A percentile compares a stretch with the other conserved stretches of the same genome.
phyloP scores from a whole-genome alignment of 2,113 vertebrate genomes.

The Callocephalon fimbriatum region DNA sequence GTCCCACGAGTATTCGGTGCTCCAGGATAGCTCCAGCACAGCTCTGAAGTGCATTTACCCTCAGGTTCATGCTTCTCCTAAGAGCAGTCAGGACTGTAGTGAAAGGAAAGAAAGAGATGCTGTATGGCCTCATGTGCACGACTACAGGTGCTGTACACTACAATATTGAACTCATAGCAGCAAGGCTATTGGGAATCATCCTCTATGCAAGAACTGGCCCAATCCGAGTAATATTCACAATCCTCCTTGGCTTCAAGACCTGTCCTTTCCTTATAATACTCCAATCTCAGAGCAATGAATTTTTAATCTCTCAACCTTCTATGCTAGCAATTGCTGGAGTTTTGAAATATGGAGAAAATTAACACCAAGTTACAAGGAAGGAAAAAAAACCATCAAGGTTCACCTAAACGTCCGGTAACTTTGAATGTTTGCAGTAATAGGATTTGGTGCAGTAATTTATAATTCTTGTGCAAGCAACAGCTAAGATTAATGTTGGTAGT shows the following conservation, averaged over 20 bases:
- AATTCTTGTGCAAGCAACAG: constrained; percentile 53
- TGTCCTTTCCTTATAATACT: background rate
- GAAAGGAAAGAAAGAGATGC: background rate
- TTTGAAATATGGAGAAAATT: constrained; percentile 38
- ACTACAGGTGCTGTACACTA: background rate
- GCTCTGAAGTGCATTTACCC: background rate
- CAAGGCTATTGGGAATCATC: background rate
- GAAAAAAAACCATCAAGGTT: background rate
- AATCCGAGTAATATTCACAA: background rate
- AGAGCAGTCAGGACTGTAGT: background rate
- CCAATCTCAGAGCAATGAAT: constrained; percentile 15
- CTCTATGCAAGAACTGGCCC: rapidly evolving
- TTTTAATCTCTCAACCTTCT: background rate
- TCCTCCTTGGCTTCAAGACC: background rate
- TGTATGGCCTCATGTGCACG: background rate
- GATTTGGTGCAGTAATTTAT: constrained; percentile 68
- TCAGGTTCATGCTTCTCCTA: no score
- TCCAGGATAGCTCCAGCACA: background rate
- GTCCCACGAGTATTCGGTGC: background rate
- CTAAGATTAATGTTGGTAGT: constrained; percentile 63
- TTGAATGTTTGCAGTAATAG: constrained; percentile 55
- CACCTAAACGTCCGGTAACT: constrained; percentile 19
- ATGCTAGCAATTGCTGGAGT: background rate
- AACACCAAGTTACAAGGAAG: background rate
- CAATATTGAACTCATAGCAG: background rate